Conservation (phyloP, 1,140 invertebrate species). For the Stenopsyche tienmushanensis region DNA sequence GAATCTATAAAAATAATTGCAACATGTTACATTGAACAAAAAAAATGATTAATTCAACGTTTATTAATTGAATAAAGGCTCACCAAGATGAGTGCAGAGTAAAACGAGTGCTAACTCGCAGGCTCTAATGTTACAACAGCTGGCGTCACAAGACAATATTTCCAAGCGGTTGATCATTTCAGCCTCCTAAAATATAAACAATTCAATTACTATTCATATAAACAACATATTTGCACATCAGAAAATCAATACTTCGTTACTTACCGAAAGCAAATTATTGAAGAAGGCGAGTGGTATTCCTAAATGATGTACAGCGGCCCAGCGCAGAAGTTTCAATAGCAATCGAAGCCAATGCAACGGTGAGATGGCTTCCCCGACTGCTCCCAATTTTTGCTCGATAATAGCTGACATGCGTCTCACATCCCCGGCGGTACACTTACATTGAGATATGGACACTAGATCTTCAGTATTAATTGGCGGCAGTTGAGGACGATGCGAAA, state of each 20-base stretch:
- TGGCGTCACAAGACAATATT: slow-evolving; percentile 70
- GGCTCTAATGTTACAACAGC: slow-evolving; percentile 64
- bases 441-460: slow-evolving; percentile 64
- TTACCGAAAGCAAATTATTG: slow-evolving; percentile 2
- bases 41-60: neutral
- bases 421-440: slow-evolving; percentile 73
- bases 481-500: slow-evolving; percentile 45
- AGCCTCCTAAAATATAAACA: slow-evolving; percentile 50
- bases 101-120: slow-evolving; percentile 71
- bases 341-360: slow-evolving; percentile 67
- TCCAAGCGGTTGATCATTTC: slow-evolving; percentile 67
- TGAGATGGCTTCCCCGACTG: slow-evolving; percentile 59
- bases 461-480: slow-evolving; percentile 51
- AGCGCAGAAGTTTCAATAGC: slow-evolving; percentile 61
- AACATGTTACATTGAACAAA: neutral
- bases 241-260: neutral
- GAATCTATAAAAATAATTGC: slow-evolving; percentile 43
- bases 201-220: neutral
- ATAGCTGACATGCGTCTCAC: slow-evolving; percentile 72
- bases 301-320: slow-evolving; percentile 53
- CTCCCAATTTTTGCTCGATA: slow-evolving; percentile 68
- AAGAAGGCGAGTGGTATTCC: slow-evolving; percentile 40
- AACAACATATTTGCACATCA: slow-evolving; percentile 12
- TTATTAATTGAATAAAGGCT: slow-evolving; percentile 37
- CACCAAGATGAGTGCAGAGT: slow-evolving; percentile 65